Conservation (phyloP, 2,113 vertebrate genomes). For the Bos indicus region DNA sequence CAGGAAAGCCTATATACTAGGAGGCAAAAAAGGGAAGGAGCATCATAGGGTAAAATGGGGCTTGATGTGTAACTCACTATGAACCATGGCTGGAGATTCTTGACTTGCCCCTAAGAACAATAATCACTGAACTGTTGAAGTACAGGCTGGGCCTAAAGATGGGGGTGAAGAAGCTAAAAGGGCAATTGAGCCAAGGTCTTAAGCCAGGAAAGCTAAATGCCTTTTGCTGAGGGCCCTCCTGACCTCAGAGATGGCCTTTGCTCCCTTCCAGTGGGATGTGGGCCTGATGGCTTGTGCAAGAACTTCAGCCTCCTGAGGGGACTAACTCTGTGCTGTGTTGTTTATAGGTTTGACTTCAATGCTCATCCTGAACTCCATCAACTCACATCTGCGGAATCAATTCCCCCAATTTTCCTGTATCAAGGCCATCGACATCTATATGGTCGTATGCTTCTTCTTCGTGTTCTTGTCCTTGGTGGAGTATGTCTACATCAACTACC, state of each 20-base stretch:
- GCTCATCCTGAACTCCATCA: slow-evolving; percentile 97
- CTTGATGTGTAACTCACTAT: background rate
- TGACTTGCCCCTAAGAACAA: background rate
- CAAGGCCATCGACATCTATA: slow-evolving; percentile 99
- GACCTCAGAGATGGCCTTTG: background rate
- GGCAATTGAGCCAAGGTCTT: background rate
- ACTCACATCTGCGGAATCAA: slow-evolving; percentile 94
- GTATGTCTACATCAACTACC: slow-evolving; percentile 98
- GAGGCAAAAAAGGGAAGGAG: background rate
- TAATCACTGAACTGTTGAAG: background rate
- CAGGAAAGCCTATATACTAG: background rate
- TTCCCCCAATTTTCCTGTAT: slow-evolving; percentile 96
- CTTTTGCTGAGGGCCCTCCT: background rate
- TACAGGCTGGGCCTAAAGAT: background rate
- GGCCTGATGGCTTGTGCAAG: background rate
- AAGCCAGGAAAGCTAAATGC: background rate
- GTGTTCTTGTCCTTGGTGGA: slow-evolving; percentile 98
- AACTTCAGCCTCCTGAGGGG: background rate
- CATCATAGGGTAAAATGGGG: background rate
- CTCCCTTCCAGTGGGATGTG: background rate
- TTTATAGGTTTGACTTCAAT: slow-evolving; percentile 95
- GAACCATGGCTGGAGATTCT: background rate
- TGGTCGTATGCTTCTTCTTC: slow-evolving; percentile 98
- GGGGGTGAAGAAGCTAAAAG: background rate
- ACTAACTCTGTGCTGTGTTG: background rate